Evolutionary conservation across 2,797 vertebrate genomes (phyloP), one percentile per base, ranked within the genome.

Genomic region (Meda fulgida): DNA sequence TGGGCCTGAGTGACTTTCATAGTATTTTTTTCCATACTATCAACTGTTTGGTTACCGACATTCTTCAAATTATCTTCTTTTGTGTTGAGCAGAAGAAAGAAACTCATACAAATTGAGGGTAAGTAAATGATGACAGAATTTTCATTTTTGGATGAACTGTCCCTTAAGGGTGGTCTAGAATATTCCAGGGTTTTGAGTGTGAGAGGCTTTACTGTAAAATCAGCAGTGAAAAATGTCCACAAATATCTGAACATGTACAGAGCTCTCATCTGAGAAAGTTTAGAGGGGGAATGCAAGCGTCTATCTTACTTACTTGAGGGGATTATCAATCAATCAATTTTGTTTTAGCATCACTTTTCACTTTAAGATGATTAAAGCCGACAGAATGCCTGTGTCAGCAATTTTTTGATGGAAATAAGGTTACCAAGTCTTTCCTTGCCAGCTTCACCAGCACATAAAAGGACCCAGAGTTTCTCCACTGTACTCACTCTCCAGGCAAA

Each of bases 401-500:
- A 53, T 0, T 31, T 63, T 82, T 34, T 43, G 10, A 72, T 40
- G 23, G 40, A 19, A 78, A 60, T 5, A 60, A 19, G 75, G 75
- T 48, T 9, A 78, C 1, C 1, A 1, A 5, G 3, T 40, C 18
- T 1, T 34, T 31, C 19, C 19, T n/a, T 46, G 14, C 26, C 3
- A 46, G 38, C 29, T 19, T 60, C 75, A 70, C 26, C 65, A 72
- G 76, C 38, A 63, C 72, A 87, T 87, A 87, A 84, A 87, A 84
- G 34, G 46, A 18, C 76, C 14, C 70, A 5, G 53, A 55, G 46
- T 11, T 53, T 10, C 46, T 63, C 5, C 21, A 58, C 34, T 21
- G 19, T 58, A 87, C 81, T 84, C 77, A 80, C 77, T 76, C 85
- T 87, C 48, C 69, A 53, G 9, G 14, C 76, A 43, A 76, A 86